Conservation (phyloP, 2,888 invertebrate genomes). For the Latrodectus hesperus region DNA sequence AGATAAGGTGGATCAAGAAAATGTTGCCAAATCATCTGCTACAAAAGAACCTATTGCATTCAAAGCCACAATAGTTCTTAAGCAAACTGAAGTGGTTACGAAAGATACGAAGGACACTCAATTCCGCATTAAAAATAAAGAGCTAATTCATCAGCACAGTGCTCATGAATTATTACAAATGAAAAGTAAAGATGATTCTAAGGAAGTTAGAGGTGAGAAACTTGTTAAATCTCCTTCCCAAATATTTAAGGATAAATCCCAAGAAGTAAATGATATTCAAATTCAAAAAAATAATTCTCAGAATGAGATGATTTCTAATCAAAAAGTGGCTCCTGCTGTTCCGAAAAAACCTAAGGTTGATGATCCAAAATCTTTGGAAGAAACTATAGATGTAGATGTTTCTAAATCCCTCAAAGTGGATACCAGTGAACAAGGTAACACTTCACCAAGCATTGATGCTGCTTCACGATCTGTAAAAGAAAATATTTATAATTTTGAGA, state of each 20-base stretch:
- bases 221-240: slow-evolving; percentile 61
- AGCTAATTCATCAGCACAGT: slow-evolving; percentile 64
- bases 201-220: slow-evolving; percentile 39
- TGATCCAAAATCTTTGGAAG: slow-evolving; percentile 37
- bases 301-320: slow-evolving; percentile 21
- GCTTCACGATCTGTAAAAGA: slow-evolving; percentile 64
- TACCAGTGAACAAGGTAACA: slow-evolving; percentile 38
- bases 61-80: slow-evolving; percentile 63
- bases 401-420: slow-evolving; percentile 34
- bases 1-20: slow-evolving; percentile 33
- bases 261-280: slow-evolving; percentile 22
- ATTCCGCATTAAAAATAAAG: slow-evolving; percentile 61
- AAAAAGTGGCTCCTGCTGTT: slow-evolving; percentile 65
- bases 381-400: slow-evolving; percentile 23
- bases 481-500: slow-evolving; percentile 67
- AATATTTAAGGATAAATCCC: slow-evolving; percentile 42
- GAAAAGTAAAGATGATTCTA: slow-evolving; percentile 54
- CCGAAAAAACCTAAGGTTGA: slow-evolving; percentile 62
- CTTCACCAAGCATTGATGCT: slow-evolving; percentile 56
- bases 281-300: slow-evolving; percentile 27
- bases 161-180: slow-evolving; percentile 54
- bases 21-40: not conserved
- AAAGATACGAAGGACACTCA: slow-evolving; percentile 50
- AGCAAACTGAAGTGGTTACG: slow-evolving; percentile 62
- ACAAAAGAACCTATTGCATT: slow-evolving; percentile 60